Evolutionary conservation across 2,797 vertebrate genomes (phyloP), one percentile per base, ranked within the genome.

Genomic region (Notolepis coatsorum): DNA sequence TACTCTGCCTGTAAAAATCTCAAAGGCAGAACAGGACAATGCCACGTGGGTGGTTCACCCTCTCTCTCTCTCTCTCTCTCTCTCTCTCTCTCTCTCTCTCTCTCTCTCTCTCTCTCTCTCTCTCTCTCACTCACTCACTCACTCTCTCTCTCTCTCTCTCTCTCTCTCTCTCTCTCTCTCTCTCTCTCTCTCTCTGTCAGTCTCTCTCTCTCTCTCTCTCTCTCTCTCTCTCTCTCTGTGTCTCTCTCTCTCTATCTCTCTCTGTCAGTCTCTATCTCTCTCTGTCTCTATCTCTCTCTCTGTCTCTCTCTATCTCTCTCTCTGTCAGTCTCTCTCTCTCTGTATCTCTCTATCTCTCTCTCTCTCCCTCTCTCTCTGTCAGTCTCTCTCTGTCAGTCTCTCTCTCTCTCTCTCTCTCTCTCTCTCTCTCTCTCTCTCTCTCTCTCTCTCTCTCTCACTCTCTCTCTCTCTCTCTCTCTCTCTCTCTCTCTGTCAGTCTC

Each of bases 21-120:
- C 68, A 45, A 42, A 15, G 38, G 56, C 31, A 38, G 54, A 58
- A 56, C 5, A 73, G 75, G 77, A 82, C 83, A 87, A 88, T 71
- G 63, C 73, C 67, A 71, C 39, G 66, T 89, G 82, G 82, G 84
- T 85, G 81, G 82, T 61, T 59, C 47, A 15, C 28, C 30, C 23
- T 46, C 20, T 57, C 61, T 39, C 31, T 13, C 37, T 50, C 47
- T 15, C 35, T 50, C 35, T 49, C 30, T 49, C 24, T 39, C 15
- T 37, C 15, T 7, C 15, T 50, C 10, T 35, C 18, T 20, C 50
- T 15, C 15, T 18, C 43, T 17, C n/a, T 31, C n/a, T 10, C 1
- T 33, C 9, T 1, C 10, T 33, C 54, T 20, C 25, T 43, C 57
- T 71, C 17, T 56, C 23, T 55, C 15, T 10, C 27, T 79, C 71